These are phyloP conservation scores for Drosophila colorata DNA, from an alignment of 2,888 invertebrate genomes.

Conservation along the genomic window DNA sequence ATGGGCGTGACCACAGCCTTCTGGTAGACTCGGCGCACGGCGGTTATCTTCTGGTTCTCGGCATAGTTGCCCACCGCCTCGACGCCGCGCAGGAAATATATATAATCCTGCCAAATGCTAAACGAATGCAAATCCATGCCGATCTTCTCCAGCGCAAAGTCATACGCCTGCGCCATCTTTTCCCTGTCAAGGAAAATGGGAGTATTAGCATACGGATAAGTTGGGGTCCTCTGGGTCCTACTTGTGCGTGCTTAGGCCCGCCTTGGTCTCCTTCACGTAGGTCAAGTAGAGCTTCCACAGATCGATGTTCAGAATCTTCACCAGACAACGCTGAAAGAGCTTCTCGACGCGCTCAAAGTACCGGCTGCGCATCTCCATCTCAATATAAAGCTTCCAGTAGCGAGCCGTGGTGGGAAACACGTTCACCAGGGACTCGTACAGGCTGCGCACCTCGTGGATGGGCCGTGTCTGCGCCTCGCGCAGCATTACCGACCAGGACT, in stretches of 20 bases:
- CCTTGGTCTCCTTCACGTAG: constrained; percentile 99
- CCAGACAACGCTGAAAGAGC: constrained; percentile 98
- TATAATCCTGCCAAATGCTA: constrained; percentile 99
- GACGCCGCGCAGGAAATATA: constrained; percentile 97
- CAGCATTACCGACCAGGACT: constrained; percentile 98
- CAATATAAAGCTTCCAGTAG: constrained; percentile 99
- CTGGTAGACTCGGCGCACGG: constrained; percentile 98
- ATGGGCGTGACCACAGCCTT: constrained; percentile 98
- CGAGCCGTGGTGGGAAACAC: constrained; percentile 98
- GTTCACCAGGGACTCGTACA: constrained; percentile 97
- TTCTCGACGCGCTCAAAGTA: constrained; percentile 99
- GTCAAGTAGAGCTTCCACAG: constrained; percentile 98
- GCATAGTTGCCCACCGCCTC: constrained; percentile 99
- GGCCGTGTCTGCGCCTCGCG: constrained; percentile 95
- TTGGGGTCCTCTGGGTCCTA: constrained; percentile 83
- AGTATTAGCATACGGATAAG: background rate
- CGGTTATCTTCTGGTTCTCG: constrained; percentile 99
- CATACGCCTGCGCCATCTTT: constrained; percentile 99
- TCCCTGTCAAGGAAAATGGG: constrained; percentile 88
- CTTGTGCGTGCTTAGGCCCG: constrained; percentile 96
- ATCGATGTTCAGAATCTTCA: constrained; percentile 99
- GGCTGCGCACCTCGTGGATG: constrained; percentile 94
- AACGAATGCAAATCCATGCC: constrained; percentile 99
- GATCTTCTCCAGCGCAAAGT: constrained; percentile 99
- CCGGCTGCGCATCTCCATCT: constrained; percentile 98